These are phyloP conservation scores for Drosophila kanapiae DNA, from an alignment of 1,140 invertebrate species.

Conservation along the genomic window DNA sequence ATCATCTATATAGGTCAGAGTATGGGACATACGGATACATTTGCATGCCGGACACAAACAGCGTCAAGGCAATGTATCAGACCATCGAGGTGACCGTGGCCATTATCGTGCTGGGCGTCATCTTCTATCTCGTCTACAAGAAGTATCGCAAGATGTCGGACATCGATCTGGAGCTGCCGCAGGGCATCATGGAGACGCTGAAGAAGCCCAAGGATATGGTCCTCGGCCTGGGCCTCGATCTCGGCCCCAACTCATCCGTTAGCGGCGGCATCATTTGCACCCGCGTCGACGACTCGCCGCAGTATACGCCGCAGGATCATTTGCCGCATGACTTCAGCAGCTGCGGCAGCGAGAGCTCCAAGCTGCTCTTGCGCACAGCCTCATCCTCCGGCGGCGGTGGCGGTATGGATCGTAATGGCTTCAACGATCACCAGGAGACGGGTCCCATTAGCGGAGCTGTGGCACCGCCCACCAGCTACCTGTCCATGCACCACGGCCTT, in stretches of 20 bases:
- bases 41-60: constrained; percentile 54
- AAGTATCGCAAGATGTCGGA: constrained; percentile 68
- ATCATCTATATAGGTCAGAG: constrained; percentile 47
- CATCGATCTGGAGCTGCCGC: constrained; percentile 60
- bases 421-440: constrained; percentile 35
- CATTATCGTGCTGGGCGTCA: constrained; percentile 32
- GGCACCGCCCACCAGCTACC: constrained; percentile 49
- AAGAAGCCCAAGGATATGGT: constrained; percentile 60
- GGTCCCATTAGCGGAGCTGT: constrained; percentile 8
- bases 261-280: constrained; percentile 56
- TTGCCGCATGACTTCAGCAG: constrained; percentile 64
- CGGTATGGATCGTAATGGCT: constrained; percentile 30
- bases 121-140: constrained; percentile 40
- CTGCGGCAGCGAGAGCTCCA: constrained; percentile 69
- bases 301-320: constrained; percentile 50
- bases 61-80: constrained; percentile 40
- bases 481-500: constrained; percentile 48
- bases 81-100: constrained; percentile 44
- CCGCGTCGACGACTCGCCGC: constrained; percentile 41
- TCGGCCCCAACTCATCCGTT: constrained; percentile 7
- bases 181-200: constrained; percentile 55
- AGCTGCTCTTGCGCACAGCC: constrained; percentile 57
- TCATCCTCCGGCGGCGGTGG: constrained; percentile 26
- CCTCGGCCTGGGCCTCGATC: constrained; percentile 15
- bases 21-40: constrained; percentile 50